These are phyloP conservation scores for Fulica atra DNA, from an alignment of 2,113 vertebrate genomes.

Conservation along the genomic window DNA sequence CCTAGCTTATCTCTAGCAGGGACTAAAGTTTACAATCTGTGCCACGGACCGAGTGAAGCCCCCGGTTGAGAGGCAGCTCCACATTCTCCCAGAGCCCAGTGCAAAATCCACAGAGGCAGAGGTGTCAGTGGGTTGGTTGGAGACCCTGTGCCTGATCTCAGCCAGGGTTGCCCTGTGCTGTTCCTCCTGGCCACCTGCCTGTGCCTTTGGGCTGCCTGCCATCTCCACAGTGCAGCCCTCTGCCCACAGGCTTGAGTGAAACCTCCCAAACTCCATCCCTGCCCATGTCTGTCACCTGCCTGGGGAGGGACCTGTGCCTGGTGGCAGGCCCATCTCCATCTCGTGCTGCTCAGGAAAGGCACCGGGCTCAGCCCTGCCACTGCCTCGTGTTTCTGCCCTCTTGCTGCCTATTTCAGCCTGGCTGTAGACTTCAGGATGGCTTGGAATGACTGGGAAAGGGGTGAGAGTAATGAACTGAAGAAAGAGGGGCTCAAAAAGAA, in stretches of 20 bases:
- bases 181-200: background rate
- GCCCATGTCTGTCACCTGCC: rapidly evolving
- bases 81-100: background rate
- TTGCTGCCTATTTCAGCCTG: background rate
- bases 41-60: background rate
- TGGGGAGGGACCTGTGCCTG: background rate
- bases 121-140: background rate
- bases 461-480: background rate
- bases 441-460: background rate
- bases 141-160: background rate
- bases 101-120: background rate
- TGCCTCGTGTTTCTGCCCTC: background rate
- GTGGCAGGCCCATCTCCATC: background rate
- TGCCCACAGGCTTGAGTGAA: background rate
- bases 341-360: background rate
- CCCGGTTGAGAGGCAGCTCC: background rate
- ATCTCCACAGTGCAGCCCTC: rapidly evolving
- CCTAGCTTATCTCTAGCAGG: background rate
- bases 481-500: background rate
- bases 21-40: conserved; percentile 41
- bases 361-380: background rate
- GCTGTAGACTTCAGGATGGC: background rate
- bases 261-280: background rate
- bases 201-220: background rate
- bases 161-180: background rate